phyloP scores from a whole-genome alignment of 1,140 invertebrate genomes.

The Ruditapes philippinarum region DNA sequence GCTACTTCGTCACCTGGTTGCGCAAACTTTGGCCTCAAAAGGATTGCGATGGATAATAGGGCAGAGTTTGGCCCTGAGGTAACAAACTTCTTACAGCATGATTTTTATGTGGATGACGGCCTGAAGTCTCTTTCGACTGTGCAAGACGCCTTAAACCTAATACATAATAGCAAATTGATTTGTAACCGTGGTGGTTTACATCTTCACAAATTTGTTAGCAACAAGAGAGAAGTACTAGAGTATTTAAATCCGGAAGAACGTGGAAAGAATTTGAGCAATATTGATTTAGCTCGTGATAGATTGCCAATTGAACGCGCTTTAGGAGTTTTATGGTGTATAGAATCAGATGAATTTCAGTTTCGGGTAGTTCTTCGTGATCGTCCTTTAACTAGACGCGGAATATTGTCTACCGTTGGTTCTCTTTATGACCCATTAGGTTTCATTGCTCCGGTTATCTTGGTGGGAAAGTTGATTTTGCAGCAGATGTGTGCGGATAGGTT shows the following conservation, averaged over 20 bases:
- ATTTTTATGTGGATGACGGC: too few species aligned
- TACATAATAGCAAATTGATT: not conserved
- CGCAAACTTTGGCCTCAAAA: constrained; percentile 62
- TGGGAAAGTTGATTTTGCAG: constrained; percentile 71
- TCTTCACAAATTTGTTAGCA: constrained; percentile 62
- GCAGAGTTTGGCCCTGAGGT: not conserved
- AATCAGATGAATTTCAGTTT: constrained; percentile 32
- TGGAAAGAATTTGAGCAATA: too few species aligned
- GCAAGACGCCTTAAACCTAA: constrained; percentile 40
- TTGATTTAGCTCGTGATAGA: constrained; percentile 44
- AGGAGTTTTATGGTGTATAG: not conserved
- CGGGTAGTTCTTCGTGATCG: not conserved
- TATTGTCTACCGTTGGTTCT: constrained; percentile 41
- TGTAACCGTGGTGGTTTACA: constrained; percentile 37
- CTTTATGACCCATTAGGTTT: constrained; percentile 72
- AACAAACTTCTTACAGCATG: constrained; percentile 38
- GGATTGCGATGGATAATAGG: constrained; percentile 12
- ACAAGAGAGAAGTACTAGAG: constrained; percentile 52
- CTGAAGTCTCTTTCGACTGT: too few species aligned
- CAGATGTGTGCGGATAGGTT: constrained; percentile 21
- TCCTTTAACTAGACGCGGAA: constrained; percentile 33
- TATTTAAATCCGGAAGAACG: constrained; percentile 28
- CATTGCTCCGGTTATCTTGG: constrained; percentile 64
- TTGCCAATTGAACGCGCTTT: constrained; percentile 59
- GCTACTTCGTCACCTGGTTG: constrained; percentile 67